Percentiles rank a stretch among this genome's conserved stretches.
These are phyloP conservation scores for Micronycteris hirsuta DNA, from an alignment of 2,113 vertebrate genomes.

Conservation along the genomic window DNA sequence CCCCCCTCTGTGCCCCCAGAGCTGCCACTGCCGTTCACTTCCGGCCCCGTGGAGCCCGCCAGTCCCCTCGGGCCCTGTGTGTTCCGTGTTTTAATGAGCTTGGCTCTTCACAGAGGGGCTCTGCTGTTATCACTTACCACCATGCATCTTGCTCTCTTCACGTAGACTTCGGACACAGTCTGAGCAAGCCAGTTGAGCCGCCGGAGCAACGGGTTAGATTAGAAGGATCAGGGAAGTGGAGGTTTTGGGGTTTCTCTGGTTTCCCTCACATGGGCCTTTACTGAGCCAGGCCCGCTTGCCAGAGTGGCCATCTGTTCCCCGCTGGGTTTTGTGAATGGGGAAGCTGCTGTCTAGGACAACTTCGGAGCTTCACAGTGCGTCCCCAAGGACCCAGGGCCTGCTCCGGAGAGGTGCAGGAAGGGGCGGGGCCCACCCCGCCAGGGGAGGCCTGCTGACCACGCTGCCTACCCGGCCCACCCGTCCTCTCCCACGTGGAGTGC, in stretches of 20 bases:
- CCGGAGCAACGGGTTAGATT: neutral
- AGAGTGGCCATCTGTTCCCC: neutral
- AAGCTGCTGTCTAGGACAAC: neutral
- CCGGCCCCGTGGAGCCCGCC: accelerated
- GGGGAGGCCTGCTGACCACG: neutral
- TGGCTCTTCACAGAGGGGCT: neutral
- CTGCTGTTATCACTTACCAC: neutral
- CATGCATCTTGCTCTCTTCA: neutral
- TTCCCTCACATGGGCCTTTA: neutral
- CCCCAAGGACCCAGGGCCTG: neutral
- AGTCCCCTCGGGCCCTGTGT: neutral
- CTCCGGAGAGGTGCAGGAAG: neutral
- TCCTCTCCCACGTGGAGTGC: neutral
- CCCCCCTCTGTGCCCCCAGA: neutral
- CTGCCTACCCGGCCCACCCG: neutral
- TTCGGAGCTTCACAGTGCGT: neutral
- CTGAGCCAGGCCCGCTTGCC: neutral
- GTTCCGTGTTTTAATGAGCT: neutral
- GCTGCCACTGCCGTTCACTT: neutral
- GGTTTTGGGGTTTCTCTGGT: neutral
- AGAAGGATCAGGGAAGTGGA: neutral
- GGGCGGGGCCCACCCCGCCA: accelerated
- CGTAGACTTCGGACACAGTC: neutral
- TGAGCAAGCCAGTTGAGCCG: neutral
- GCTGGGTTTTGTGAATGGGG: neutral